Evolutionary conservation across 1,140 invertebrate species (phyloP).

Genomic region (Euschistus heros): DNA sequence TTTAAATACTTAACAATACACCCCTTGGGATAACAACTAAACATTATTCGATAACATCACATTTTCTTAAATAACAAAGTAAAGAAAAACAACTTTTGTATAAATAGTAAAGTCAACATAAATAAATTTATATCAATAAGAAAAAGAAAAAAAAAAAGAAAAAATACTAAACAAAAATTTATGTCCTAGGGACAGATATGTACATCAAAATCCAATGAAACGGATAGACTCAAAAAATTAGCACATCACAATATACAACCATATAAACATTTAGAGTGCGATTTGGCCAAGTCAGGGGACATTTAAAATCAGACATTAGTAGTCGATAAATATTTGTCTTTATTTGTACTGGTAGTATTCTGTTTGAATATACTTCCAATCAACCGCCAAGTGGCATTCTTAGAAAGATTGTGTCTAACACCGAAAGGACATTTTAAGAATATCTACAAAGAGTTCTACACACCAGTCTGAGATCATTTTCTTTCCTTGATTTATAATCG

Average conservation of each 20-base stretch:
- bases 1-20: background rate
- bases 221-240: background rate
- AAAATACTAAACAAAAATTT: conserved; percentile 1
- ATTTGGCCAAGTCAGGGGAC: conserved; percentile 15
- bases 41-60: conserved; percentile 21
- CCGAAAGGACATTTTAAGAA: too few relatives aligned
- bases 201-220: conserved; percentile 11
- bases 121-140: conserved; percentile 16
- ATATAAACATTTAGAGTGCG: conserved; percentile 2
- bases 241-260: conserved; percentile 13
- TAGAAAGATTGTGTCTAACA: conserved; percentile 14
- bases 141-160: background rate
- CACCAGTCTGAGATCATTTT: background rate
- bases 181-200: conserved; percentile 18
- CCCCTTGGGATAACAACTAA: conserved; percentile 11
- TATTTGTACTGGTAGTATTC: conserved; percentile 15
- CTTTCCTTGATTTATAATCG: background rate
- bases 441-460: background rate
- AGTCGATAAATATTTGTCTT: conserved; percentile 15
- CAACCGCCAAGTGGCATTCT: background rate
- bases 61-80: conserved; percentile 18
- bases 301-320: conserved; percentile 5
- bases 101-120: conserved; percentile 9
- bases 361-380: conserved; percentile 8
- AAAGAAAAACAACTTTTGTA: conserved; percentile 6